Conservation (phyloP, 2,888 invertebrate species). For the Zaprionus lineosus region DNA sequence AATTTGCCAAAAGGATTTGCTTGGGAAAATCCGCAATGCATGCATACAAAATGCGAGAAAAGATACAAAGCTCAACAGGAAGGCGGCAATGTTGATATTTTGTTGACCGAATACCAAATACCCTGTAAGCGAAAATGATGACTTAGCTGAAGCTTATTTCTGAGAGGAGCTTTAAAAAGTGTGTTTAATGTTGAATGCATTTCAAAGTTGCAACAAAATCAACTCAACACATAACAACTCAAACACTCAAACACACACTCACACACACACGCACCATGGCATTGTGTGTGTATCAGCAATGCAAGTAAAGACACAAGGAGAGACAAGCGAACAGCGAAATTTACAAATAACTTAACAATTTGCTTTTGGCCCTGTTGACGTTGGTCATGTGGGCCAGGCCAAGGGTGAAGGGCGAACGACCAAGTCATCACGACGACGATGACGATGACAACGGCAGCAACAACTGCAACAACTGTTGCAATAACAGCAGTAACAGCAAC, state of each 20-base stretch:
- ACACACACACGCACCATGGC: not conserved
- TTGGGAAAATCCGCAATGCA: conserved; percentile 50
- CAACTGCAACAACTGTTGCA: conserved; percentile 12
- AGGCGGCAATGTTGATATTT: not conserved
- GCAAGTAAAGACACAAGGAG: conserved; percentile 30
- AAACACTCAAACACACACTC: conserved; percentile 10
- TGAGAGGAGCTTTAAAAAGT: not conserved
- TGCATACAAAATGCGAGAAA: conserved; percentile 26
- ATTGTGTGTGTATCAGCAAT: conserved; percentile 7
- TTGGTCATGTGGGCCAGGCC: conserved; percentile 24
- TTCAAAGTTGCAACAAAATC: conserved; percentile 37
- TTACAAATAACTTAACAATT: conserved; percentile 78
- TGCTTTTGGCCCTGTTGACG: conserved; percentile 65
- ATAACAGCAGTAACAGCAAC: conserved; percentile 7
- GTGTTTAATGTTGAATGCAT: too few relatives aligned
- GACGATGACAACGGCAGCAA: conserved; percentile 16
- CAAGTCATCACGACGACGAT: conserved; percentile 69
- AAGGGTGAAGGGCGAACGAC: conserved; percentile 51
- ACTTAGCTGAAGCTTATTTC: not conserved
- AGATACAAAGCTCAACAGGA: conserved; percentile 30
- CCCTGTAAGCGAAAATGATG: conserved; percentile 1
- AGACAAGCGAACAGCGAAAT: conserved; percentile 58
- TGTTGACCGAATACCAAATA: not conserved
- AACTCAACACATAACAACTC: conserved; percentile 33
- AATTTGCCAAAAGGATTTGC: conserved; percentile 68